Evolutionary conservation across 2,888 invertebrate species (phyloP).

Genomic region (Eurois occulta): DNA sequence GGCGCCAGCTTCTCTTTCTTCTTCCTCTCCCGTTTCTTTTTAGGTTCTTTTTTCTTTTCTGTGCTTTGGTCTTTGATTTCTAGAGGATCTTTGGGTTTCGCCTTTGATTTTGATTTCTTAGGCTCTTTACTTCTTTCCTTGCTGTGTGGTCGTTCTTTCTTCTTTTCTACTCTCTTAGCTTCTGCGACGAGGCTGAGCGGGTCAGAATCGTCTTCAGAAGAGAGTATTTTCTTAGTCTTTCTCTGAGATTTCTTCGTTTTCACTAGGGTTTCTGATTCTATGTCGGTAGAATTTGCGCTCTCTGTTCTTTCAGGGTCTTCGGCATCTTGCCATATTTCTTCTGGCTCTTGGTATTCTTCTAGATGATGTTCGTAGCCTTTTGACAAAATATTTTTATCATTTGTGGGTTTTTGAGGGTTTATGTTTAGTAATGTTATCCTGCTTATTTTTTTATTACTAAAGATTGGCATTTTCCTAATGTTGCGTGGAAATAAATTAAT

Average conservation of each 20-base stretch:
- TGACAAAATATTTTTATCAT: conserved; percentile 32
- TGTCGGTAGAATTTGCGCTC: conserved; percentile 69
- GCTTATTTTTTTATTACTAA: neutral
- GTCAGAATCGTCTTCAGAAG: conserved; percentile 78
- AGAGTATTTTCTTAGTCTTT: conserved; percentile 68
- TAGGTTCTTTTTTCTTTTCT: conserved; percentile 65
- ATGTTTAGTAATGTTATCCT: neutral
- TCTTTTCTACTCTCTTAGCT: conserved; percentile 73
- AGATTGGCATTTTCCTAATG: neutral
- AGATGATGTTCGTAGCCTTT: conserved; percentile 88
- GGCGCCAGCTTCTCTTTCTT: conserved; percentile 66
- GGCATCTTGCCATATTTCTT: conserved; percentile 79
- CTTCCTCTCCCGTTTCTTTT: conserved; percentile 51
- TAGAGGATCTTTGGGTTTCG: conserved; percentile 63
- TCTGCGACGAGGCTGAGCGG: conserved; percentile 80
- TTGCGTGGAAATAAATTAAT: neutral
- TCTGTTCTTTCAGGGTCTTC: conserved; percentile 72
- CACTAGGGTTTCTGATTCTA: conserved; percentile 62
- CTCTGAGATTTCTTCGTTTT: conserved; percentile 75
- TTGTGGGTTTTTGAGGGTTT: neutral
- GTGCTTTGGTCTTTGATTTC: conserved; percentile 54
- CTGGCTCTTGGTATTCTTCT: conserved; percentile 82
- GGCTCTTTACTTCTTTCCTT: conserved; percentile 80
- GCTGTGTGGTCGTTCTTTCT: conserved; percentile 80
- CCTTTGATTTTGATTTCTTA: conserved; percentile 57